Base-by-base conservation (phyloP, 53 echinoderm and acorn worm species). In the Hippasteria phrygiana region DNA sequence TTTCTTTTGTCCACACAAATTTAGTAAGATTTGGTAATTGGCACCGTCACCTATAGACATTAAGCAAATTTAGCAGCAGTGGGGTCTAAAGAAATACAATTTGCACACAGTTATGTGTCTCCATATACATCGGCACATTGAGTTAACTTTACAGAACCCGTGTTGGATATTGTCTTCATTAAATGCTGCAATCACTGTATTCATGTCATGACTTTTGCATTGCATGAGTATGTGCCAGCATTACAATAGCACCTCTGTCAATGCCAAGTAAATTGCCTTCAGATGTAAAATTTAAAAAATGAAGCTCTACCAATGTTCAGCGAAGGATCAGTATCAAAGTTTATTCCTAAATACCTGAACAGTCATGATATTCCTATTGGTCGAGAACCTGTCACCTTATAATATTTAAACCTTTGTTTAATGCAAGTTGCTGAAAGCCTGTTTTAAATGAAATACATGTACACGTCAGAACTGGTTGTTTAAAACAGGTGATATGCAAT, bases 11-110 rank as follows among this genome's bases (percentile, higher is more conserved):
- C 59, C 26, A n/a, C n/a, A n/a, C n/a, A n/a, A 59, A 59, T 59
- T 59, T 59, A 24, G 20, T 26, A 3, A 59, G 26, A 59, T 24
- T 24, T 59, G n/a, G 26, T 18, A 18, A 59, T 22, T 59, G n/a
- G 8, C 59, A 59, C 20, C 26, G 26, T n/a, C 26, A 20, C 22
- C 20, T 22, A 59, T 59, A 22, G 59, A 59, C 7, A 59, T 5
- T 59, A 59, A 59, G 59, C 26, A 18, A n/a, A 59, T 59, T 45
- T 59, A 5, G 26, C 59, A 59, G 22, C 3, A 24, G 26, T 26
- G 26, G 26, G 59, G 59, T 59, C 59, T 59, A 9, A 59, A 59
- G 26, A 59, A 59, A 59, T 59, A 59, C 59, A 59, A 59, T 59
- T 59, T 59, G 3, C 59, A 3, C 26, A 1, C 26, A n/a, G n/a